Evolutionary conservation across 2,888 invertebrate species (phyloP).

Genomic region (Neoscelio sp.): DNA sequence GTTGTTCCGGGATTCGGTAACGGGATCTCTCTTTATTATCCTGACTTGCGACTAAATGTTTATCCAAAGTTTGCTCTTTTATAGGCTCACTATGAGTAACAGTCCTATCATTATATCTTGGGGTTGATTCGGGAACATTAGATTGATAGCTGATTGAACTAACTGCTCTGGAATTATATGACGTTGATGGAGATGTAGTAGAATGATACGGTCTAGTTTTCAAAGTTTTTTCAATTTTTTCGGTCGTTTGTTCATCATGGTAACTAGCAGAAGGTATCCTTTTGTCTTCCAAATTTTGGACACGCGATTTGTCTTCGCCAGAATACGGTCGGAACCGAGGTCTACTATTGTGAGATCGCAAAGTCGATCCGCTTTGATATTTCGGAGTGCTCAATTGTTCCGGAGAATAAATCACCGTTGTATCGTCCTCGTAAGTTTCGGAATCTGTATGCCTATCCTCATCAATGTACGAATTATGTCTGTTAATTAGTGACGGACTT

Average conservation of each 20-base stretch:
- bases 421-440: constrained; percentile 73
- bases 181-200: constrained; percentile 68
- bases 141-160: constrained; percentile 70
- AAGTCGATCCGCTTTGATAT: constrained; percentile 6
- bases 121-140: constrained; percentile 69
- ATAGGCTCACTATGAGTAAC: constrained; percentile 66
- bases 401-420: constrained; percentile 69
- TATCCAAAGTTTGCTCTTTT: constrained; percentile 64
- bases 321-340: constrained; percentile 65
- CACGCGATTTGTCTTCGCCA: constrained; percentile 54
- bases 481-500: constrained; percentile 75
- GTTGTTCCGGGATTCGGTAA: constrained; percentile 67
- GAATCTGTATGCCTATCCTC: constrained; percentile 77
- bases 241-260: constrained; percentile 69
- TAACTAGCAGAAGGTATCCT: constrained; percentile 67
- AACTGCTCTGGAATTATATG: constrained; percentile 70
- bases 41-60: constrained; percentile 67
- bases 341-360: constrained; percentile 58
- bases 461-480: constrained; percentile 82
- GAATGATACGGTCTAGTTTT: constrained; percentile 63
- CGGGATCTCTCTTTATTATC: constrained; percentile 66
- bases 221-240: constrained; percentile 62
- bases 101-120: constrained; percentile 68
- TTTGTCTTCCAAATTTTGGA: constrained; percentile 61
- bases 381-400: constrained; percentile 62